phyloP scores from a whole-genome alignment of 2,113 vertebrate genomes.

The Lonchura striata region DNA sequence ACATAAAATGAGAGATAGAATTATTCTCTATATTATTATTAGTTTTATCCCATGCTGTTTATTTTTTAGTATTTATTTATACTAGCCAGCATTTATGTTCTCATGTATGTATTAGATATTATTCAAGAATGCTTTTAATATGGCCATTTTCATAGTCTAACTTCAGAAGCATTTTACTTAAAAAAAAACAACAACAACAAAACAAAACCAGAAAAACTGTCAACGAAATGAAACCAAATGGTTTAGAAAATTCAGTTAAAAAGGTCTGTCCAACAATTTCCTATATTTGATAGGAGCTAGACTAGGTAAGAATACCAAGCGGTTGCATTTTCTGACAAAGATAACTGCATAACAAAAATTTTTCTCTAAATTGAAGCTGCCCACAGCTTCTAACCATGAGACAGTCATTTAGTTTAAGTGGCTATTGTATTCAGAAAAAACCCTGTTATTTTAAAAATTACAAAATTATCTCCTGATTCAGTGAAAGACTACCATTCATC shows the following conservation, averaged over 20 bases:
- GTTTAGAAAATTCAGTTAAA: neutral
- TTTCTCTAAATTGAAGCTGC: neutral
- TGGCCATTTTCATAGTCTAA: accelerated
- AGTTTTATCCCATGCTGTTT: neutral
- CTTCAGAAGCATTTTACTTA: neutral
- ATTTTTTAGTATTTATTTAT: neutral
- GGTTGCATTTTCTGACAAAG: neutral
- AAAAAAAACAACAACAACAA: no score
- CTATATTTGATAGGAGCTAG: neutral
- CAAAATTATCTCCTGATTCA: neutral
- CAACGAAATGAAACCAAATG: neutral
- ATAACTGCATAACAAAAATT: neutral
- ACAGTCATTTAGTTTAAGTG: neutral
- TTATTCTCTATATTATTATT: neutral
- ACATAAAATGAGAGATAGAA: neutral
- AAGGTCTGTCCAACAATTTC: neutral
- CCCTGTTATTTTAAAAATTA: neutral
- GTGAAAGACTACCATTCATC: neutral
- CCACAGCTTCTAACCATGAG: neutral
- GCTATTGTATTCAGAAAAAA: neutral
- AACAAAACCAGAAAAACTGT: accelerated
- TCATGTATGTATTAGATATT: neutral
- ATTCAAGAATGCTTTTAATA: neutral
- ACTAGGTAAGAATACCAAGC: neutral
- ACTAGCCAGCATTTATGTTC: neutral